Percentiles rank a stretch among this genome's conserved stretches.
phyloP scores from a whole-genome alignment of 2,888 invertebrate species.

The Hydropsyche betteni region DNA sequence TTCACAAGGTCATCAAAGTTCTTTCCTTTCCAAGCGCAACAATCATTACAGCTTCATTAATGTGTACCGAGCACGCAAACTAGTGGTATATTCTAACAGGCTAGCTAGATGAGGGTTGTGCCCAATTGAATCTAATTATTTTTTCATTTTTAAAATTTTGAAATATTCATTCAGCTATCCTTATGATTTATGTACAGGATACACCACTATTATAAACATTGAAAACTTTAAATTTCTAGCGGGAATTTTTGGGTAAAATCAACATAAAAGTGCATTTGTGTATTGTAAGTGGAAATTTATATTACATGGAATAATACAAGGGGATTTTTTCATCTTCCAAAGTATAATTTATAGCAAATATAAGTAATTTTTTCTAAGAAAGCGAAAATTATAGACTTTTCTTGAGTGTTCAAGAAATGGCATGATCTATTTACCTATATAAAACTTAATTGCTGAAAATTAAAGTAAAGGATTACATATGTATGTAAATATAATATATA shows the following conservation, averaged over 20 bases:
- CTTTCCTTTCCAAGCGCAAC: slow-evolving; percentile 39
- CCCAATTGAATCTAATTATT: neutral
- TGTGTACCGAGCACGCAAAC: neutral
- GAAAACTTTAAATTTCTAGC: no score
- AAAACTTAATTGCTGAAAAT: neutral
- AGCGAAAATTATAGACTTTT: no score
- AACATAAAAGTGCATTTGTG: no score
- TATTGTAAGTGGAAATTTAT: no score
- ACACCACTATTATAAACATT: no score
- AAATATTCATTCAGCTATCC: slow-evolving; percentile 10
- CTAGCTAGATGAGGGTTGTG: slow-evolving; percentile 6
- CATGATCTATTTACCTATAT: no score
- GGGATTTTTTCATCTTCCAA: no score
- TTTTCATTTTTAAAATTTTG: neutral
- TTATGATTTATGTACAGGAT: neutral
- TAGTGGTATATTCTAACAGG: slow-evolving; percentile 16
- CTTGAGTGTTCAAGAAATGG: no score
- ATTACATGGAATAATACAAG: no score
- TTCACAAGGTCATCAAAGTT: slow-evolving; percentile 44
- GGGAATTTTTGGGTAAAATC: no score
- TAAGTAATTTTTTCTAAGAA: no score
- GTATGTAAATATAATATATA: neutral
- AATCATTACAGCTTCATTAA: slow-evolving; percentile 32
- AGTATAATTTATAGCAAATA: no score
- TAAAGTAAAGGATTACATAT: neutral